A percentile compares a stretch with the other conserved stretches of the same genome.
phyloP scores from a whole-genome alignment of 2,797 vertebrate genomes.

The Takifugu ocellatus region DNA sequence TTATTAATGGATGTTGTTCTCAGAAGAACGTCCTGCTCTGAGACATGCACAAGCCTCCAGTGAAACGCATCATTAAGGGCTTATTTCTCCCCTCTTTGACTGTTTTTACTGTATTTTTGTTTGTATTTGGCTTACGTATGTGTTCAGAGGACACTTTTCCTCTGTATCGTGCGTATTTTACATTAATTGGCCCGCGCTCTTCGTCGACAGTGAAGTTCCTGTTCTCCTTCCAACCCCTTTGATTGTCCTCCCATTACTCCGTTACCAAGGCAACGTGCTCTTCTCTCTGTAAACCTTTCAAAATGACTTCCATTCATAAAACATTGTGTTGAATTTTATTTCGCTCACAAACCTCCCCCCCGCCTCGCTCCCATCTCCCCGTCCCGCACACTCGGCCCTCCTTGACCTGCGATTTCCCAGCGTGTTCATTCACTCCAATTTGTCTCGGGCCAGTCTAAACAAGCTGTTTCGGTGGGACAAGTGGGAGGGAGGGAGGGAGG shows the following conservation, averaged over 20 bases:
- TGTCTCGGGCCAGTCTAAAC: slow-evolving; percentile 76
- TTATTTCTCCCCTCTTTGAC: neutral
- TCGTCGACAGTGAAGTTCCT: too few relatives aligned
- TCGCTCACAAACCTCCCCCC: slow-evolving; percentile 56
- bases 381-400: slow-evolving; percentile 56
- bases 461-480: slow-evolving; percentile 34
- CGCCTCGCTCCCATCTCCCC: slow-evolving; percentile 27
- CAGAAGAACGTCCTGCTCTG: neutral
- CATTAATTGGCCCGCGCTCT: too few relatives aligned
- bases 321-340: slow-evolving; percentile 57
- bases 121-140: neutral
- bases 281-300: slow-evolving; percentile 39
- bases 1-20: neutral
- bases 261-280: slow-evolving; percentile 13
- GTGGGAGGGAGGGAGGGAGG: slow-evolving; percentile 6
- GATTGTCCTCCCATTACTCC: too few relatives aligned
- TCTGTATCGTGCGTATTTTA: too few relatives aligned
- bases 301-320: slow-evolving; percentile 58
- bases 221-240: too few relatives aligned
- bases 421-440: slow-evolving; percentile 63
- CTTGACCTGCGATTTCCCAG: slow-evolving; percentile 63
- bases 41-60: neutral
- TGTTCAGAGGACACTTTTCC: too few relatives aligned
- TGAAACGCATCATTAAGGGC: neutral
- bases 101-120: neutral